Evolutionary conservation across 1,140 invertebrate species (phyloP).

Genomic region (Notospermus geniculatus): DNA sequence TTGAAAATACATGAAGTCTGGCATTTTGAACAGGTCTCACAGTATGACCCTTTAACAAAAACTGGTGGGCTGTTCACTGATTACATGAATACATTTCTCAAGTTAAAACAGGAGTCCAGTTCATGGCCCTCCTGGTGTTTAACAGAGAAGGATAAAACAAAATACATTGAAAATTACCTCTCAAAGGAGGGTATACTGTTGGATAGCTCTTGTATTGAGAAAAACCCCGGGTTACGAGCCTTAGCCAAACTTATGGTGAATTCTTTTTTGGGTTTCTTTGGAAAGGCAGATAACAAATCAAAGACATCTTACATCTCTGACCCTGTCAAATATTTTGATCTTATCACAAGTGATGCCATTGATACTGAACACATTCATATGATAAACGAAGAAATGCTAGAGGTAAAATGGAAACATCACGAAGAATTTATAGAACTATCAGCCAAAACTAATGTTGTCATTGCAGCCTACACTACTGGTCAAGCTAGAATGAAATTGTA

Average conservation of each 20-base stretch:
- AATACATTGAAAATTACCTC: constrained; percentile 47
- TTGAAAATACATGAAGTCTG: constrained; percentile 49
- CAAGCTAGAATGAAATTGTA: constrained; percentile 53
- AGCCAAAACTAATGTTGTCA: constrained; percentile 40
- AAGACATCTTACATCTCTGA: constrained; percentile 35
- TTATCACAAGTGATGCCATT: constrained; percentile 31
- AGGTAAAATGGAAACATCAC: constrained; percentile 6
- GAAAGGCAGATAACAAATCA: constrained; percentile 25
- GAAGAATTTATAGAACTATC: constrained; percentile 3
- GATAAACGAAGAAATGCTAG: constrained; percentile 18
- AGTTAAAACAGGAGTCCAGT: constrained; percentile 31
- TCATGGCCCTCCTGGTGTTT: constrained; percentile 21
- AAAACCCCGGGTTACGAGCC: constrained; percentile 42
- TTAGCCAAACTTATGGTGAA: constrained; percentile 34
- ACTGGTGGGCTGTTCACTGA: constrained; percentile 20
- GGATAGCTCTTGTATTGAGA: constrained; percentile 38
- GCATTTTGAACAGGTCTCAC: constrained; percentile 25
- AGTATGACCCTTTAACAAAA: not conserved
- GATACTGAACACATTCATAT: constrained; percentile 24
- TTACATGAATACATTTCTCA: constrained; percentile 31
- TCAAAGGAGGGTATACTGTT: constrained; percentile 48
- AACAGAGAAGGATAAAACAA: constrained; percentile 18
- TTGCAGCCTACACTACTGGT: constrained; percentile 51
- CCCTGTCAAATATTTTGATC: constrained; percentile 30
- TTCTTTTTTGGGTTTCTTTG: constrained; percentile 37